Percentiles rank a stretch among this genome's conserved stretches.
Evolutionary conservation across 2,888 invertebrate genomes (phyloP).

Genomic region (Chalcis sispes): DNA sequence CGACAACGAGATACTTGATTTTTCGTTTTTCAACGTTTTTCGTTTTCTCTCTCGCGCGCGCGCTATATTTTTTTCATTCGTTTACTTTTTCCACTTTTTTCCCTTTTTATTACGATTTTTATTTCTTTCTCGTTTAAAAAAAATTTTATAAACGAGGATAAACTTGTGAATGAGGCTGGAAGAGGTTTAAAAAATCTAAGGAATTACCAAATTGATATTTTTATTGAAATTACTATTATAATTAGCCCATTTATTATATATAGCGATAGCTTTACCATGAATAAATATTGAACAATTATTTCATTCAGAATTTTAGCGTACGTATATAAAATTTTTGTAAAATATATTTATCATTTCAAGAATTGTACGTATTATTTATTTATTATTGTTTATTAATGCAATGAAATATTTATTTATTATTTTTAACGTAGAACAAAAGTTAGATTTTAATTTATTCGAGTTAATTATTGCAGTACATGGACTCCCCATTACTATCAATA

Average conservation of each 20-base stretch:
- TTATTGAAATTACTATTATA: background rate
- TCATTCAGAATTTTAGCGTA: background rate
- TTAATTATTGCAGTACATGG: too few species aligned
- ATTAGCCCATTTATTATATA: too few species aligned
- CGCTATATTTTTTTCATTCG: background rate
- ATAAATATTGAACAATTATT: background rate
- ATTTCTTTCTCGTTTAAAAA: background rate
- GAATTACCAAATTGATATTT: conserved; percentile 14
- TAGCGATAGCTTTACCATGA: background rate
- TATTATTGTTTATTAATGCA: too few species aligned
- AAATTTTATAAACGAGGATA: conserved; percentile 6
- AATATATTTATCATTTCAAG: too few species aligned
- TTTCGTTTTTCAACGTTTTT: conserved; percentile 10
- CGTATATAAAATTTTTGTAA: too few species aligned
- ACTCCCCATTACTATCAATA: too few species aligned
- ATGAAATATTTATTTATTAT: too few species aligned
- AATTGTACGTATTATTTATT: too few species aligned
- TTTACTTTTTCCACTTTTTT: background rate
- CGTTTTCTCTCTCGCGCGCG: background rate
- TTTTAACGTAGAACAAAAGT: too few species aligned
- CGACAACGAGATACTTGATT: conserved; percentile 39
- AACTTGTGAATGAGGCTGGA: conserved; percentile 2
- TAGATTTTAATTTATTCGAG: too few species aligned
- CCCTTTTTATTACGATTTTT: background rate
- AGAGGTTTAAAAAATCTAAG: conserved; percentile 14